phyloP scores from a whole-genome alignment of 2,797 vertebrate genomes.

The Taenioides sp. region DNA sequence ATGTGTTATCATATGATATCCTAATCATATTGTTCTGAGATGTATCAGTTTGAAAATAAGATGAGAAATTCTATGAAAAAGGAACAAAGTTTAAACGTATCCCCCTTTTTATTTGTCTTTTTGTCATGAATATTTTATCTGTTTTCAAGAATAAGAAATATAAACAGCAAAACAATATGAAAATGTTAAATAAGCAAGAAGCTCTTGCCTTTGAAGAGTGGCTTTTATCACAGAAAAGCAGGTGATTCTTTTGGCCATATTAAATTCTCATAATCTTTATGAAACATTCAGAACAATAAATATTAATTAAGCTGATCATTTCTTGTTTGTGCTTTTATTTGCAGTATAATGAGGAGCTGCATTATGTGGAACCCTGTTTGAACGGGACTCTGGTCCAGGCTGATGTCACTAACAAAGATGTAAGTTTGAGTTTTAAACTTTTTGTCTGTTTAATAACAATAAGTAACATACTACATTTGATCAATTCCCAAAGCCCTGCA shows the following conservation, averaged over 20 bases:
- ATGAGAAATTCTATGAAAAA: slow-evolving; percentile 46
- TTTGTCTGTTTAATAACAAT: not conserved
- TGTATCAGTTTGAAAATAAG: slow-evolving; percentile 46
- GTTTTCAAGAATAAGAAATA: not conserved
- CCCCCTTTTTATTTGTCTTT: slow-evolving; percentile 7
- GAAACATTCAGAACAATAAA: slow-evolving; percentile 16
- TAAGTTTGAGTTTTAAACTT: slow-evolving; percentile 69
- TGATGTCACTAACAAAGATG: slow-evolving; percentile 94
- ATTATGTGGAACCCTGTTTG: slow-evolving; percentile 95
- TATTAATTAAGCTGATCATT: slow-evolving; percentile 7
- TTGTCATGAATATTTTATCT: slow-evolving; percentile 22
- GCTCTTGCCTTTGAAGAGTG: slow-evolving; percentile 37
- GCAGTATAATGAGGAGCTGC: slow-evolving; percentile 96
- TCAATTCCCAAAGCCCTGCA: not conserved
- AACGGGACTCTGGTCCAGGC: slow-evolving; percentile 95
- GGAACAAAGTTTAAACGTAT: slow-evolving; percentile 27
- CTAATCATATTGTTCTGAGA: slow-evolving; percentile 59
- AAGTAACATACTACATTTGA: not conserved
- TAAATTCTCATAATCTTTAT: slow-evolving; percentile 29
- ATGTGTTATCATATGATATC: slow-evolving; percentile 59
- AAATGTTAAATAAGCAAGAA: slow-evolving; percentile 27
- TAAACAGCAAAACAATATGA: slow-evolving; percentile 5
- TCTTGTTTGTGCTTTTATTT: not conserved
- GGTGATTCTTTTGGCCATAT: slow-evolving; percentile 38
- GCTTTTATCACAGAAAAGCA: slow-evolving; percentile 78